A percentile compares a stretch with the other conserved stretches of the same genome.
phyloP scores from a whole-genome alignment of 2,888 invertebrate genomes.

The Dermolepida albohirtum region DNA sequence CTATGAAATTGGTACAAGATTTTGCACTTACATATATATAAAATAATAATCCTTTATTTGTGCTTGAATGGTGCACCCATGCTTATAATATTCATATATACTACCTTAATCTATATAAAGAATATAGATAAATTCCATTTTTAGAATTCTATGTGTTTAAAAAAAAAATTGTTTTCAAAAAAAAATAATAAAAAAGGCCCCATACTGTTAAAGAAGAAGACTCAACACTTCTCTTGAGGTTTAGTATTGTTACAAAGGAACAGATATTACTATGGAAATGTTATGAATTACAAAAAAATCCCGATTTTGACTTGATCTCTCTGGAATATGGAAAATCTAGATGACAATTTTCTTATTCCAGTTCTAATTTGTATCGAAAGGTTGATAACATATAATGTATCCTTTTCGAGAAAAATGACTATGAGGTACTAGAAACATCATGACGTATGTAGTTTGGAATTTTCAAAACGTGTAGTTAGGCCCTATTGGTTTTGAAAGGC shows the following conservation, averaged over 20 bases:
- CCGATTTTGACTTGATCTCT: constrained; percentile 46
- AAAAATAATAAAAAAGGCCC: constrained; percentile 52
- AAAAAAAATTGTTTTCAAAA: constrained; percentile 24
- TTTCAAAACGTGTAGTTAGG: constrained; percentile 58
- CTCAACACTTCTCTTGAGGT: constrained; percentile 56
- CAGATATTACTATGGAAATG: constrained; percentile 39
- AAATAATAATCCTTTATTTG: constrained; percentile 42
- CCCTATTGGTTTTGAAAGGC: constrained; percentile 59
- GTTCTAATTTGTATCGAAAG: background rate
- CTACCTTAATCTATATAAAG: constrained; percentile 1
- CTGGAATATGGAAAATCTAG: constrained; percentile 30
- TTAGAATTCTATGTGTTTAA: constrained; percentile 38
- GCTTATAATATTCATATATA: constrained; percentile 35
- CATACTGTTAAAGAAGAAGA: constrained; percentile 61
- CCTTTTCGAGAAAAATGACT: constrained; percentile 2
- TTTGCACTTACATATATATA: constrained; percentile 15
- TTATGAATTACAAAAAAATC: constrained; percentile 33
- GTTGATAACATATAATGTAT: constrained; percentile 10
- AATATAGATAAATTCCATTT: constrained; percentile 26
- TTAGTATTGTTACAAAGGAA: constrained; percentile 40
- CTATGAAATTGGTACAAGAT: constrained; percentile 46
- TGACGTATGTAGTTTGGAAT: constrained; percentile 39
- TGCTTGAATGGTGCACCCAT: constrained; percentile 49
- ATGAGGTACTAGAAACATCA: constrained; percentile 7
- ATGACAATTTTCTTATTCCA: constrained; percentile 26